Evolutionary conservation across 2,888 invertebrate genomes (phyloP).

Genomic region (Camptogramma bilineatum): DNA sequence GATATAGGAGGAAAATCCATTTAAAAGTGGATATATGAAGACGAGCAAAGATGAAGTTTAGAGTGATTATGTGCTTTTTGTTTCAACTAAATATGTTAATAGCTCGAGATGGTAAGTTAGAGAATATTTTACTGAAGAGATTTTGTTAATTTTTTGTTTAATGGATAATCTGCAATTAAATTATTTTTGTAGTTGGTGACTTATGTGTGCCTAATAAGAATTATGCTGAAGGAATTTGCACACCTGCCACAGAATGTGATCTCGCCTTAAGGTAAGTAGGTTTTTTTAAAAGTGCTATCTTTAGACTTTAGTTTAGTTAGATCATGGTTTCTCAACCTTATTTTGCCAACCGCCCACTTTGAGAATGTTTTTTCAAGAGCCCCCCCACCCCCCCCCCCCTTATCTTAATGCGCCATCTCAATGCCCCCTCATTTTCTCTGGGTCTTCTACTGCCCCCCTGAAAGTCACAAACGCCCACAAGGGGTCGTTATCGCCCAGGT

Average conservation of each 20-base stretch:
- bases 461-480: too few species aligned
- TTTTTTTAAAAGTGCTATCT: too few species aligned
- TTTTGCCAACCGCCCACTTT: too few species aligned
- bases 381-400: too few species aligned
- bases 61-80: slow-evolving; percentile 21
- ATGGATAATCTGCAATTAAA: neutral
- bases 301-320: too few species aligned
- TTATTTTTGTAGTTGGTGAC: slow-evolving; percentile 63
- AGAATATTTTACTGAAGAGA: neutral
- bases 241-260: slow-evolving; percentile 60
- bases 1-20: slow-evolving; percentile 16
- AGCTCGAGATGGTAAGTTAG: slow-evolving; percentile 20
- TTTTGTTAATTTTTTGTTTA: neutral
- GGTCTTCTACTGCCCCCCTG: too few species aligned
- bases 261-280: slow-evolving; percentile 65
- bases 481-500: too few species aligned
- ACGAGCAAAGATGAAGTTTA: slow-evolving; percentile 12
- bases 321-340: too few species aligned
- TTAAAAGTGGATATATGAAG: slow-evolving; percentile 9
- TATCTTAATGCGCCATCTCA: too few species aligned
- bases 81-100: slow-evolving; percentile 10
- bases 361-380: too few species aligned
- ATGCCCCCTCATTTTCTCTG: too few species aligned
- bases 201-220: slow-evolving; percentile 58
- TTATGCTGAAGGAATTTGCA: slow-evolving; percentile 59